Percentiles rank a stretch among this genome's conserved stretches.
These are phyloP conservation scores for Apocrypta bakeri DNA, from an alignment of 1,140 invertebrate genomes.

Conservation along the genomic window DNA sequence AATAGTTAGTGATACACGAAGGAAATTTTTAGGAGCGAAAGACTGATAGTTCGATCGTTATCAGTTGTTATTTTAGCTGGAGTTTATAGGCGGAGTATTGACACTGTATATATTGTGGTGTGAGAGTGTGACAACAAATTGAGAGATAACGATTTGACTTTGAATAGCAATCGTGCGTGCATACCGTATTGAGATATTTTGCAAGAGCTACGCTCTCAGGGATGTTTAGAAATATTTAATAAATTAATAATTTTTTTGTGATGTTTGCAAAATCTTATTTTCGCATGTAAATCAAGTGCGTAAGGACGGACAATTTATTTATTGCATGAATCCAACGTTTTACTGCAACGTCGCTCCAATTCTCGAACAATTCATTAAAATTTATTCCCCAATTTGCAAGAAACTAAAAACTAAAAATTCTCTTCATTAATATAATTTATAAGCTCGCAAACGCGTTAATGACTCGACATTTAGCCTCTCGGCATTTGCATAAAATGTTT, in stretches of 20 bases:
- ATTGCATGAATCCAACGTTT: too few relatives aligned
- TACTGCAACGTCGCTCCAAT: neutral
- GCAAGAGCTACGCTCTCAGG: too few relatives aligned
- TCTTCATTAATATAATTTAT: conserved; percentile 7
- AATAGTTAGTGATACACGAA: too few relatives aligned
- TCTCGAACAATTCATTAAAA: neutral
- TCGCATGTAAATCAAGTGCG: too few relatives aligned
- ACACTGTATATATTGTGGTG: neutral
- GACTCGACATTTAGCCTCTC: neutral
- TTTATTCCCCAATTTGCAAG: neutral
- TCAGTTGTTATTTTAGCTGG: neutral
- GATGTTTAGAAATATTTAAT: too few relatives aligned
- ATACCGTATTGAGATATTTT: too few relatives aligned
- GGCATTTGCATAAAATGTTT: neutral
- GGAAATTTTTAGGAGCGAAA: conserved; percentile 9
- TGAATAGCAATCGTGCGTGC: too few relatives aligned
- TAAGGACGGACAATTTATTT: too few relatives aligned
- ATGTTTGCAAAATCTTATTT: too few relatives aligned
- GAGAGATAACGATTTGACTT: too few relatives aligned
- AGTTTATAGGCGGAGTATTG: conserved; percentile 12
- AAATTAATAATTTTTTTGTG: too few relatives aligned
- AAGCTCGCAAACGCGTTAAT: neutral
- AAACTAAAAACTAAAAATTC: neutral
- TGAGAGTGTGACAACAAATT: too few relatives aligned
- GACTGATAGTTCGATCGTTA: conserved; percentile 38